These are phyloP conservation scores for Chromobotia macracanthus DNA, from an alignment of 2,797 vertebrate species.

Conservation along the genomic window DNA sequence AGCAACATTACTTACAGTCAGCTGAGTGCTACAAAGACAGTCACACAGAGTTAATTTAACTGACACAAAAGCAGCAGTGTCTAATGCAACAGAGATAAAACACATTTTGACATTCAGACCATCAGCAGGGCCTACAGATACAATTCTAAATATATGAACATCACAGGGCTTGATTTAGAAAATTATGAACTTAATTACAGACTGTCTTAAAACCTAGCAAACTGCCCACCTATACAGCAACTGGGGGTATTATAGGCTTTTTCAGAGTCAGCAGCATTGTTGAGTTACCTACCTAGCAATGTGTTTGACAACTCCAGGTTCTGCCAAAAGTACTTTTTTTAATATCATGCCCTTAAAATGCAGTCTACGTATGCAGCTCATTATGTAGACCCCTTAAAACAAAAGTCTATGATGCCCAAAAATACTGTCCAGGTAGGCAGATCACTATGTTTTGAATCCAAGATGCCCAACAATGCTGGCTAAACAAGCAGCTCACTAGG, in stretches of 20 bases:
- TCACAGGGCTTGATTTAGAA: background rate
- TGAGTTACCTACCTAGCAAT: background rate
- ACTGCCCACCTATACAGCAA: too few relatives aligned
- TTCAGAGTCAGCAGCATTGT: background rate
- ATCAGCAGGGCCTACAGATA: background rate
- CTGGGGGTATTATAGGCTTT: too few relatives aligned
- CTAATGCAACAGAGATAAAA: background rate
- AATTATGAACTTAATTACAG: too few relatives aligned
- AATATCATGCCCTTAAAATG: too few relatives aligned
- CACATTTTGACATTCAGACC: background rate
- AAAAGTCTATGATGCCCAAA: background rate
- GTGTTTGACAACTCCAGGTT: background rate
- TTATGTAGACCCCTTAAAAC: too few relatives aligned
- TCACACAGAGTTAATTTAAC: slow-evolving; percentile 18
- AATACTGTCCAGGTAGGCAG: background rate
- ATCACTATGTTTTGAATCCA: background rate
- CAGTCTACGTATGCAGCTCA: background rate
- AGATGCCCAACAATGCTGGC: background rate
- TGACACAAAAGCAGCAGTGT: background rate
- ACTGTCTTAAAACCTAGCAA: too few relatives aligned
- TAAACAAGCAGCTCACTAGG: too few relatives aligned
- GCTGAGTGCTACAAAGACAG: slow-evolving; percentile 7
- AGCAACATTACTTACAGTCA: background rate
- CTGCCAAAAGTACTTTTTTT: background rate
- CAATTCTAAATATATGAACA: background rate